Conservation (phyloP, 2,113 vertebrate species). For the Colistium nudipinnis region DNA sequence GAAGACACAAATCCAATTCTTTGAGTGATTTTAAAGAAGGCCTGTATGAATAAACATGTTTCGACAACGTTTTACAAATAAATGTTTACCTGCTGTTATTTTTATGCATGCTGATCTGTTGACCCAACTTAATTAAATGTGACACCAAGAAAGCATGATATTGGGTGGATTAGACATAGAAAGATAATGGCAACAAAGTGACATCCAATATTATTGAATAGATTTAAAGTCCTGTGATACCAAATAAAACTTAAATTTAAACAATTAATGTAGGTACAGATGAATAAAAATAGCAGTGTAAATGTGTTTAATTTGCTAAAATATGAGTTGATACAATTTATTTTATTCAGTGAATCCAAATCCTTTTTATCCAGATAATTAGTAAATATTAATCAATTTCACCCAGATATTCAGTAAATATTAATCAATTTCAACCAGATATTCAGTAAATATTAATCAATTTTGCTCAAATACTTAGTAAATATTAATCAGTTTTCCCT, state of each 20-base stretch:
- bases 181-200: constrained; percentile 1
- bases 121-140: neutral
- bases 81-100: neutral
- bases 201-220: constrained; percentile 1
- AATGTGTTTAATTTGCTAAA: neutral
- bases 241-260: neutral
- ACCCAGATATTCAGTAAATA: neutral
- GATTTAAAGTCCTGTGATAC: neutral
- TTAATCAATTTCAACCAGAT: neutral
- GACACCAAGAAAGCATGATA: too few species aligned
- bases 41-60: neutral
- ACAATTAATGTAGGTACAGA: neutral
- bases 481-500: neutral
- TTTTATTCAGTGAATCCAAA: neutral
- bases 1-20: too few species aligned
- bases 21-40: too few species aligned
- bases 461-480: neutral
- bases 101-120: neutral
- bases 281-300: neutral
- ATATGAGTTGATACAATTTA: neutral
- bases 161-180: neutral
- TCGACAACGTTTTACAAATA: neutral
- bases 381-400: neutral
- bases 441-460: neutral
- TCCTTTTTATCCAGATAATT: neutral